Evolutionary conservation across 2,888 invertebrate genomes (phyloP), one percentile per base, ranked within the genome.

Genomic region (Platycnemis pennipes): DNA sequence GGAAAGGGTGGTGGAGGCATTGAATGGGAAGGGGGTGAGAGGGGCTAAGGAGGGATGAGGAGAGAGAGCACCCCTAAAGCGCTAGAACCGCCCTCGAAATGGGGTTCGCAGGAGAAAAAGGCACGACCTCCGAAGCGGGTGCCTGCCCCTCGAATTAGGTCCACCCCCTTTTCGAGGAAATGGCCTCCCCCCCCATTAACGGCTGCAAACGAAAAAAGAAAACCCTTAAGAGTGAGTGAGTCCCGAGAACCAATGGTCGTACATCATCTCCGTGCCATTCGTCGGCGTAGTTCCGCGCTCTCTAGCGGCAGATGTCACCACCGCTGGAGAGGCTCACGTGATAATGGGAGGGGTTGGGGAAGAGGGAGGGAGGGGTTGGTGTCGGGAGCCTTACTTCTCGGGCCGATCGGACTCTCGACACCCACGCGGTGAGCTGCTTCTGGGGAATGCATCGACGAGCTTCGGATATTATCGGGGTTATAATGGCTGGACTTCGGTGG

Each of bases 201-300:
- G n/a, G 63, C 63, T 63, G 63, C 63, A 63, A 63, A 63, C 63
- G 63, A 63, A 63, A 63, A 63, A 63, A 63, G 63, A n/a, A 63
- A n/a, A n/a, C 22, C 56, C 63, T 63, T 63, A 63, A 63, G 63
- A 63, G 63, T n/a, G 63, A 63, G 63, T 5, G 22, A n/a, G 56
- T n/a, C 63, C 26, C n/a, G 63, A n/a, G 63, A 63, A 63, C 63
- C 63, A 63, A 63, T 63, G 63, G 77, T 77, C 77, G 77, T 77
- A 77, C 77, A 77, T 77, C 77, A 77, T 77, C 77, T 77, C 31
- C 31, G 31, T 77, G 77, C 77, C 77, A 37, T 63, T 63, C 63
- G 63, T 63, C 63, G 63, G 63, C 63, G 26, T n/a, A n/a, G 63
- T 63, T 63, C 77, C 37, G 37, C 77, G 77, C 77, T 11, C 31